Conservation (phyloP, 2,888 invertebrate species). For the Apoda limacodes region DNA sequence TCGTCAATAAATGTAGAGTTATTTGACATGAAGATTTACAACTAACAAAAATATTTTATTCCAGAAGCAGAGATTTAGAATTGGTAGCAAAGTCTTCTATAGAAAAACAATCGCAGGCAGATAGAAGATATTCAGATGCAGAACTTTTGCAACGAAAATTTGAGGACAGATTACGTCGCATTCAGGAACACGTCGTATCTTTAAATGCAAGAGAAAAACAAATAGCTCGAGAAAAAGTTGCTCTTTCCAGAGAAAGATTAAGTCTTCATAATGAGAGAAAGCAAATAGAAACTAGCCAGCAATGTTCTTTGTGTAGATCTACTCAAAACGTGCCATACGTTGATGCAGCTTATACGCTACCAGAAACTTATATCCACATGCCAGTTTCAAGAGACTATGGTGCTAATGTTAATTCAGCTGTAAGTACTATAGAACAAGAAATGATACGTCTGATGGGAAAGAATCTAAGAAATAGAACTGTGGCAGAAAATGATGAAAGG, state of each 20-base stretch:
- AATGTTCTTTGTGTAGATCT: conserved; percentile 53
- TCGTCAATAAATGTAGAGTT: not conserved
- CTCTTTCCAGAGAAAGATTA: conserved; percentile 69
- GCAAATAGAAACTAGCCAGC: conserved; percentile 48
- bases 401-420: conserved; percentile 32
- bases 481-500: conserved; percentile 21
- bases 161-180: conserved; percentile 66
- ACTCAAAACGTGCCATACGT: conserved; percentile 33
- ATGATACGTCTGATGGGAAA: conserved; percentile 47
- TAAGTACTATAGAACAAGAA: conserved; percentile 49
- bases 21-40: not conserved
- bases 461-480: conserved; percentile 32
- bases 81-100: conserved; percentile 66
- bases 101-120: conserved; percentile 70
- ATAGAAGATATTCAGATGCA: conserved; percentile 66
- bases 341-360: conserved; percentile 30
- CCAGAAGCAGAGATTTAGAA: conserved; percentile 59
- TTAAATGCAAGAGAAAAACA: conserved; percentile 69
- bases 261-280: conserved; percentile 65
- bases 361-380: conserved; percentile 33
- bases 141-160: conserved; percentile 65
- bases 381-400: conserved; percentile 42
- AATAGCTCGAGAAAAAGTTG: conserved; percentile 71
- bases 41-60: conserved; percentile 18
- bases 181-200: conserved; percentile 68